A percentile compares a stretch with the other conserved stretches of the same genome.
Evolutionary conservation across 2,888 invertebrate species (phyloP).

Genomic region (Plemyria rubiginata): DNA sequence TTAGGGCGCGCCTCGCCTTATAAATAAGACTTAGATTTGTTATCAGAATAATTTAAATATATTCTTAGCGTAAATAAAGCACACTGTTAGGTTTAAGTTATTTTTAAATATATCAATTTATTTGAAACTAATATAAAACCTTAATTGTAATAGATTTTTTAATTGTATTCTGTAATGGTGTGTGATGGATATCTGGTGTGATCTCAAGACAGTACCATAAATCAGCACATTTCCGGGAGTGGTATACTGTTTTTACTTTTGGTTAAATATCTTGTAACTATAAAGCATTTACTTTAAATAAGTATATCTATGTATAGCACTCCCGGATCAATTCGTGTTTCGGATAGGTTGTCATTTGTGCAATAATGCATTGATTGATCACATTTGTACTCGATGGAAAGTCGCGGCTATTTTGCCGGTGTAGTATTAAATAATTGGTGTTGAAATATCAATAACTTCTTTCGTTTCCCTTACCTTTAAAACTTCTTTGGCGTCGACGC

Average conservation of each 20-base stretch:
- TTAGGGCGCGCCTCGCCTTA: conserved; percentile 71
- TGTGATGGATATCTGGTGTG: conserved; percentile 49
- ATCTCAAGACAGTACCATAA: conserved; percentile 69
- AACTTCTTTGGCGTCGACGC: too few relatives aligned
- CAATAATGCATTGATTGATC: conserved; percentile 68
- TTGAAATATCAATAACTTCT: conserved; percentile 61
- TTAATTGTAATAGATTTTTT: conserved; percentile 61
- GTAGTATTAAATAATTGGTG: conserved; percentile 77
- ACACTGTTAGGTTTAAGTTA: conserved; percentile 71
- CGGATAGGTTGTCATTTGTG: conserved; percentile 58
- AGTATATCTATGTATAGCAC: conserved; percentile 24
- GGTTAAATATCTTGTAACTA: conserved; percentile 27
- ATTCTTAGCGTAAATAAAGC: conserved; percentile 52
- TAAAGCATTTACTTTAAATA: conserved; percentile 19
- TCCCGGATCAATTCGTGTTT: conserved; percentile 31
- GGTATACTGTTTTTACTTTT: conserved; percentile 22
- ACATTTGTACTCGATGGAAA: conserved; percentile 63
- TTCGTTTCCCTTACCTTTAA: conserved; percentile 33
- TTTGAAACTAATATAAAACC: conserved; percentile 70
- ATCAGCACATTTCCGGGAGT: conserved; percentile 38
- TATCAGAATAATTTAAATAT: conserved; percentile 73
- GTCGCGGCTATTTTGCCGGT: conserved; percentile 54
- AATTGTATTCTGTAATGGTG: conserved; percentile 65
- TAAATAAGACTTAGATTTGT: conserved; percentile 79
- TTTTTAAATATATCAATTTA: conserved; percentile 81